These are phyloP conservation scores for Cotesia congregata DNA, from an alignment of 2,888 invertebrate species.

Conservation along the genomic window DNA sequence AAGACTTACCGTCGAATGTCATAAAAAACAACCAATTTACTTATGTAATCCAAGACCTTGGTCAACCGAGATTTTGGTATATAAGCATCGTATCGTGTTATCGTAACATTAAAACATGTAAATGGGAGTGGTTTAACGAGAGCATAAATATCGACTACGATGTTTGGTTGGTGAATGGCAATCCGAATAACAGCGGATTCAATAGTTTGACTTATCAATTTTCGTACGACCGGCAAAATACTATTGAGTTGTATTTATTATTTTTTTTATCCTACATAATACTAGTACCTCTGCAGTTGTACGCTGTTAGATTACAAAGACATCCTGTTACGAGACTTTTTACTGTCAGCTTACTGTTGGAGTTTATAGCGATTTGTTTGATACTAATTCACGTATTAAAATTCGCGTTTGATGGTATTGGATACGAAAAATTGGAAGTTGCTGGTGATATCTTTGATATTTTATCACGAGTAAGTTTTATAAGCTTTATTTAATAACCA, in stretches of 20 bases:
- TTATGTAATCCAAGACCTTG: conserved; percentile 89
- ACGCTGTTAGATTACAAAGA: conserved; percentile 89
- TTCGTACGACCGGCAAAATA: conserved; percentile 95
- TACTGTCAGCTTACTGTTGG: conserved; percentile 87
- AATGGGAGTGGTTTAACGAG: conserved; percentile 85
- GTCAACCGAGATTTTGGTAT: conserved; percentile 96
- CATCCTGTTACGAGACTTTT: conserved; percentile 93
- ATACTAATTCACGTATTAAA: conserved; percentile 91
- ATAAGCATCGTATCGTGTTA: conserved; percentile 94
- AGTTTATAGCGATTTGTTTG: conserved; percentile 87
- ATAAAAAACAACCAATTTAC: conserved; percentile 93
- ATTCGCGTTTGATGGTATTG: conserved; percentile 92
- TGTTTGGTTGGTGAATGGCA: conserved; percentile 96
- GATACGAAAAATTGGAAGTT: conserved; percentile 84
- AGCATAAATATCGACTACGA: conserved; percentile 82
- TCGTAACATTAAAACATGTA: conserved; percentile 82
- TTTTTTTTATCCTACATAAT: conserved; percentile 90
- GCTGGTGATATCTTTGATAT: conserved; percentile 94
- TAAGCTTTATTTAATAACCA: not conserved
- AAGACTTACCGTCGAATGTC: conserved; percentile 88
- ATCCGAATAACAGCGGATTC: conserved; percentile 88
- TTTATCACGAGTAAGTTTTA: conserved; percentile 81
- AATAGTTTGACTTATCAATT: conserved; percentile 95
- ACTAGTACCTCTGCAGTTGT: conserved; percentile 89
- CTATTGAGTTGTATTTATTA: conserved; percentile 89